Evolutionary conservation across 2,797 vertebrate species (phyloP).

Genomic region (Kryptolebias ocellatus): DNA sequence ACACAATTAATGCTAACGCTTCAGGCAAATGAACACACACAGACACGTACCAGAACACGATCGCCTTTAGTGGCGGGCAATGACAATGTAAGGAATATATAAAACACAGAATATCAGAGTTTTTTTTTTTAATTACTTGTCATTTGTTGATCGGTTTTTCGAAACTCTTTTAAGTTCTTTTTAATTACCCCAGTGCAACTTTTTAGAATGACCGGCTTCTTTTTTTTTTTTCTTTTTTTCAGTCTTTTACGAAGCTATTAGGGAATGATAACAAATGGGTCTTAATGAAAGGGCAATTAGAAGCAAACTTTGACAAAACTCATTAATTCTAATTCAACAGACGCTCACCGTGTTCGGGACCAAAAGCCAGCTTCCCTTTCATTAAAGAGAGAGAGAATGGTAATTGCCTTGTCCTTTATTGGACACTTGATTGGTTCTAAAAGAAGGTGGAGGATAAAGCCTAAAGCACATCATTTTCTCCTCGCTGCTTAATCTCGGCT

Average conservation of each 20-base stretch:
- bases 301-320: slow-evolving; percentile 82
- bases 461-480: slow-evolving; percentile 72
- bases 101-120: no score
- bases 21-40: no score
- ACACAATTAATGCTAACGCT: no score
- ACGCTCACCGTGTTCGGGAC: slow-evolving; percentile 69
- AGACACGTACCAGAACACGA: no score
- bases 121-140: slow-evolving; percentile 1
- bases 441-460: slow-evolving; percentile 69
- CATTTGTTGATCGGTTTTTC: slow-evolving; percentile 20
- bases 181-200: slow-evolving; percentile 56
- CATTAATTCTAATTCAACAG: slow-evolving; percentile 84
- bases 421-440: slow-evolving; percentile 79
- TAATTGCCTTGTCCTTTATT: slow-evolving; percentile 84
- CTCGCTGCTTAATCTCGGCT: slow-evolving; percentile 71
- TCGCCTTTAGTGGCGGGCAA: no score
- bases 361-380: slow-evolving; percentile 74
- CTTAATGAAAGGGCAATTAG: slow-evolving; percentile 85
- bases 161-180: slow-evolving; percentile 42
- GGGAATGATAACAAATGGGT: slow-evolving; percentile 81
- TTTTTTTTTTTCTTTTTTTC: slow-evolving; percentile 44
- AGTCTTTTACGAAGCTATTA: slow-evolving; percentile 75
- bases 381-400: slow-evolving; percentile 71
- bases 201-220: slow-evolving; percentile 54
- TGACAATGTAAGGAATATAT: no score